Conservation (phyloP, 1,140 invertebrate genomes). For the Pachyrhynchus sulphureomaculatus region DNA sequence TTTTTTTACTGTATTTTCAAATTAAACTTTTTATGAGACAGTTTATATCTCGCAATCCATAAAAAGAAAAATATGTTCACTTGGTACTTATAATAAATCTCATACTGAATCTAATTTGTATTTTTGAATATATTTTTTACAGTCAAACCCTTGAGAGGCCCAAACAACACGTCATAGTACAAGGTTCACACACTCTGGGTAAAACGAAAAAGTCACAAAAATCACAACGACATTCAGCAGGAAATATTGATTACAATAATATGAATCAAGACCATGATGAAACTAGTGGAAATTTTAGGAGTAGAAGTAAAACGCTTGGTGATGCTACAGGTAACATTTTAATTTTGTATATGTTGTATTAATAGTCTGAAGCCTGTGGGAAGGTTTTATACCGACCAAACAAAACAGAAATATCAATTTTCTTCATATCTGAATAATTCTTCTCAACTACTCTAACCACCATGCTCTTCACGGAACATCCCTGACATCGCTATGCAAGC, state of each 20-base stretch:
- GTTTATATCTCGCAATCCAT: too few relatives aligned
- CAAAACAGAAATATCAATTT: background rate
- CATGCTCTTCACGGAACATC: too few relatives aligned
- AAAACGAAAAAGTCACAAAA: slow-evolving; percentile 73
- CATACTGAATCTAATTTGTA: background rate
- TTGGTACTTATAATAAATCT: too few relatives aligned
- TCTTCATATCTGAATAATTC: background rate
- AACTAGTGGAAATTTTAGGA: slow-evolving; percentile 65
- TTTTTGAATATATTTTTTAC: background rate
- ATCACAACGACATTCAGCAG: slow-evolving; percentile 85
- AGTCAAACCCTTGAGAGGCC: slow-evolving; percentile 50
- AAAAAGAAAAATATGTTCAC: too few relatives aligned
- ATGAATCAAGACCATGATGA: slow-evolving; percentile 61
- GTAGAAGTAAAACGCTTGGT: slow-evolving; percentile 85
- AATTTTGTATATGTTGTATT: background rate
- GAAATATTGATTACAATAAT: slow-evolving; percentile 83
- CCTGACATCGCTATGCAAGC: too few relatives aligned
- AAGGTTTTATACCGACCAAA: background rate
- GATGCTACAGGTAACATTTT: slow-evolving; percentile 68
- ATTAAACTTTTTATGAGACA: too few relatives aligned
- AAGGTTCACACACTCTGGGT: slow-evolving; percentile 69
- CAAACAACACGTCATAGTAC: slow-evolving; percentile 55
- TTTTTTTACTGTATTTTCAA: too few relatives aligned
- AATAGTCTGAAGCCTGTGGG: background rate
- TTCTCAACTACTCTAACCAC: background rate